A percentile compares a stretch with the other conserved stretches of the same genome.
Evolutionary conservation across 2,888 invertebrate species (phyloP).

Genomic region (Eupeodes luniger): DNA sequence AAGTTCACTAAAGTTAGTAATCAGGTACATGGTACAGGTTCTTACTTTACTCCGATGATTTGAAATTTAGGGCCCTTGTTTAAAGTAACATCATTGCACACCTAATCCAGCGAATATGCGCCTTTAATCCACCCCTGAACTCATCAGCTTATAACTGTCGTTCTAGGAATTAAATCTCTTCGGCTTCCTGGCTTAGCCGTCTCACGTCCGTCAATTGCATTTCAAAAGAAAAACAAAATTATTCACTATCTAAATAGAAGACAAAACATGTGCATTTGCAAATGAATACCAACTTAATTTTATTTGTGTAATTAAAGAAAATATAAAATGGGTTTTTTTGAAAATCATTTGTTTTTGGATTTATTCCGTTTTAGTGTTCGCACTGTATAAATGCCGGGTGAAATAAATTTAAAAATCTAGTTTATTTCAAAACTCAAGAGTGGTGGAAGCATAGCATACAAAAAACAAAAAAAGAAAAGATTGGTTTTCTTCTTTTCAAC

Average conservation of each 20-base stretch:
- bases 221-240: constrained; percentile 1
- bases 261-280: constrained; percentile 45
- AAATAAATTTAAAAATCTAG: constrained; percentile 38
- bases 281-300: constrained; percentile 18
- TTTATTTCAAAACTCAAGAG: constrained; percentile 41
- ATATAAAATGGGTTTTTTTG: constrained; percentile 32
- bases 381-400: constrained; percentile 55
- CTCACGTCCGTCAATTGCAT: not conserved
- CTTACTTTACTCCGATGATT: not conserved
- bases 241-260: constrained; percentile 7
- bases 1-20: too few relatives aligned
- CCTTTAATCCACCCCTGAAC: not conserved
- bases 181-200: not conserved
- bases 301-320: not conserved
- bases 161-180: constrained; percentile 17
- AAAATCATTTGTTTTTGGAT: constrained; percentile 9
- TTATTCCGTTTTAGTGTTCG: constrained; percentile 14
- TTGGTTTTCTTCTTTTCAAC: not conserved
- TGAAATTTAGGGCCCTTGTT: not conserved
- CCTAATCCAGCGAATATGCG: too few relatives aligned
- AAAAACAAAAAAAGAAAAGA: not conserved
- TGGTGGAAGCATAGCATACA: not conserved
- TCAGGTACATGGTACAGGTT: too few relatives aligned
- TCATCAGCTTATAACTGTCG: constrained; percentile 21
- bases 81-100: not conserved